Percentiles rank a stretch among this genome's conserved stretches.
Conservation (phyloP, 1,140 invertebrate genomes). For the Pachyrhynchus sulphureomaculatus region DNA sequence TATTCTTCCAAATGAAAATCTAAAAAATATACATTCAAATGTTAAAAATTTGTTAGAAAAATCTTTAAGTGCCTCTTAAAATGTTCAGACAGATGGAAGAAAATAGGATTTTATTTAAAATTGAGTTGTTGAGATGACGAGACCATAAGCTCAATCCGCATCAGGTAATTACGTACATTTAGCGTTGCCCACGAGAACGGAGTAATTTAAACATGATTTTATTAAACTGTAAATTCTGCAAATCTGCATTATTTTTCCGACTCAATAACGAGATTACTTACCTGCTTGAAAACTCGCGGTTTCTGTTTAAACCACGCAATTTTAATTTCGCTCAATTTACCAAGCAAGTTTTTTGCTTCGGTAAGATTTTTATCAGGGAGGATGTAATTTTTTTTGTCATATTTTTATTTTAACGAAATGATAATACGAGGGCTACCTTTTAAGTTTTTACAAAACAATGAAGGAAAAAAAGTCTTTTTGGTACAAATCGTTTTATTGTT, state of each 20-base stretch:
- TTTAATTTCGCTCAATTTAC: constrained; percentile 30
- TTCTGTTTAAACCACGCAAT: constrained; percentile 30
- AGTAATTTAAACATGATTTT: constrained; percentile 41
- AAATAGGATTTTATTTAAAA: constrained; percentile 21
- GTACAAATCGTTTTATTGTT: too few species aligned
- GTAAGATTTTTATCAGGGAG: constrained; percentile 14
- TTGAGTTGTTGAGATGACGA: constrained; percentile 16
- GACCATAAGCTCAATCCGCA: constrained; percentile 14
- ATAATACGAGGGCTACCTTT: too few species aligned
- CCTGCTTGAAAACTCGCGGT: constrained; percentile 25
- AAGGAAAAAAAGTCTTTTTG: too few species aligned
- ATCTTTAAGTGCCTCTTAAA: constrained; percentile 3
- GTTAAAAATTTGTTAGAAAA: constrained; percentile 2
- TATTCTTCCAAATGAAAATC: too few species aligned
- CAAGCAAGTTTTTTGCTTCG: constrained; percentile 17
- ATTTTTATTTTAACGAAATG: too few species aligned
- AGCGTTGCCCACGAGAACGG: constrained; percentile 13
- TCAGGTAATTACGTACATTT: constrained; percentile 30
- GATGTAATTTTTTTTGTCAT: too few species aligned
- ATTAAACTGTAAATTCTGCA: constrained; percentile 41
- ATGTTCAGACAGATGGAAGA: constrained; percentile 16
- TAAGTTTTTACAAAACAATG: too few species aligned
- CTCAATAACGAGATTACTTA: constrained; percentile 39
- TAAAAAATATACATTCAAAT: background rate
- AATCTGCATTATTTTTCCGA: constrained; percentile 39